Evolutionary conservation across 2,113 vertebrate species (phyloP).

Genomic region (Leptocoma aspasia): DNA sequence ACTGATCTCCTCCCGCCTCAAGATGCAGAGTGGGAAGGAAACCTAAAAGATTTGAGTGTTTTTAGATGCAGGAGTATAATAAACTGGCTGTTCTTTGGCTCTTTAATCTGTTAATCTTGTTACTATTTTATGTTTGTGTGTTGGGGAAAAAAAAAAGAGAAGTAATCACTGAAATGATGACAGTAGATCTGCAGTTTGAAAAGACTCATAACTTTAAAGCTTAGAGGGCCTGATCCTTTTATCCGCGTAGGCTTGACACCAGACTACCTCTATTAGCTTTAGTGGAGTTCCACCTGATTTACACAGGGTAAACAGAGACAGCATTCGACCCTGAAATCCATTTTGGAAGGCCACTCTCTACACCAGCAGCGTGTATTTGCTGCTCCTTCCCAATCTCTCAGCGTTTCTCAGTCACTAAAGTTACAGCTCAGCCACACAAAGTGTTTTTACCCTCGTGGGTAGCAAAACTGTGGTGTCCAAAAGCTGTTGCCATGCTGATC

Average conservation of each 20-base stretch:
- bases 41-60: neutral
- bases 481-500: neutral
- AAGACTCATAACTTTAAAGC: slow-evolving; percentile 58
- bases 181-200: slow-evolving; percentile 45
- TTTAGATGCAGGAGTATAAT: slow-evolving; percentile 18
- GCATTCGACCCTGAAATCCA: slow-evolving; percentile 35
- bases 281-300: slow-evolving; percentile 50
- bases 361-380: neutral
- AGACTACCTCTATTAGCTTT: slow-evolving; percentile 16
- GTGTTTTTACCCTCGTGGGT: neutral
- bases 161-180: slow-evolving; percentile 50
- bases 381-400: neutral
- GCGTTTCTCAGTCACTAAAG: neutral
- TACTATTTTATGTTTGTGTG: slow-evolving; percentile 51
- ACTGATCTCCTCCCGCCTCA: neutral
- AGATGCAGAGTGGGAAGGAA: neutral
- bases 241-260: slow-evolving; percentile 30
- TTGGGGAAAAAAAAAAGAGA: neutral
- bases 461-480: neutral
- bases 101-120: slow-evolving; percentile 63
- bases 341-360: slow-evolving; percentile 1
- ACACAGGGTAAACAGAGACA: slow-evolving; percentile 12
- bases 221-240: slow-evolving; percentile 59
- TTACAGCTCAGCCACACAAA: neutral
- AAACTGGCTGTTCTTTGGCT: slow-evolving; percentile 48